These are phyloP conservation scores for Nycticebus coucang DNA, from an alignment of 2,113 vertebrate species.

Conservation along the genomic window DNA sequence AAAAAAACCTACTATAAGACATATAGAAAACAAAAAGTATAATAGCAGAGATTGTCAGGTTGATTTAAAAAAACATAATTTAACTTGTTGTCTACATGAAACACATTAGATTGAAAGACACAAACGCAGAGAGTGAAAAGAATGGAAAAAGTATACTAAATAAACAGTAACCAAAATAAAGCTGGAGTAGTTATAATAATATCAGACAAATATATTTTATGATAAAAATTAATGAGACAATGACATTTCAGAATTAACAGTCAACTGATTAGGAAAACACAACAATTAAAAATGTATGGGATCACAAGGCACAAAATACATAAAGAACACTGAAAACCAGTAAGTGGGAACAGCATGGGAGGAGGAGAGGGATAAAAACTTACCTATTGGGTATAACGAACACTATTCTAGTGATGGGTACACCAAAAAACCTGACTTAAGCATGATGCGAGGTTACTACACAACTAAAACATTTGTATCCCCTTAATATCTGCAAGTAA, in stretches of 20 bases:
- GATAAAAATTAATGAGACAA: conserved; percentile 28
- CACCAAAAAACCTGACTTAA: too few relatives aligned
- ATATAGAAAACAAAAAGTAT: neutral
- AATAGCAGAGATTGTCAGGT: neutral
- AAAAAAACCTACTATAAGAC: neutral
- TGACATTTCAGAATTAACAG: neutral
- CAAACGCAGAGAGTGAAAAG: neutral
- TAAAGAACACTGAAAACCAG: too few relatives aligned
- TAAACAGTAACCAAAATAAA: conserved; percentile 13
- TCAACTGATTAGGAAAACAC: neutral
- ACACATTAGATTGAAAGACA: neutral
- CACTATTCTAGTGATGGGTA: too few relatives aligned
- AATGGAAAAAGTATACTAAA: neutral
- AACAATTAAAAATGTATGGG: neutral
- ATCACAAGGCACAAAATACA: too few relatives aligned
- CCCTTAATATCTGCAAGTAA: neutral
- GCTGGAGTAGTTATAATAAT: neutral
- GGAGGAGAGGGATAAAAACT: too few relatives aligned
- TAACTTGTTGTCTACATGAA: neutral
- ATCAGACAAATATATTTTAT: neutral
- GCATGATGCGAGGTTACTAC: too few relatives aligned
- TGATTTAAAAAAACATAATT: neutral
- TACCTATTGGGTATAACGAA: too few relatives aligned
- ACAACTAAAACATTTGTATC: too few relatives aligned
- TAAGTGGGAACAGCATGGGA: too few relatives aligned